These are phyloP conservation scores for Xiphydria camelus DNA, from an alignment of 2,888 invertebrate species.

Conservation along the genomic window DNA sequence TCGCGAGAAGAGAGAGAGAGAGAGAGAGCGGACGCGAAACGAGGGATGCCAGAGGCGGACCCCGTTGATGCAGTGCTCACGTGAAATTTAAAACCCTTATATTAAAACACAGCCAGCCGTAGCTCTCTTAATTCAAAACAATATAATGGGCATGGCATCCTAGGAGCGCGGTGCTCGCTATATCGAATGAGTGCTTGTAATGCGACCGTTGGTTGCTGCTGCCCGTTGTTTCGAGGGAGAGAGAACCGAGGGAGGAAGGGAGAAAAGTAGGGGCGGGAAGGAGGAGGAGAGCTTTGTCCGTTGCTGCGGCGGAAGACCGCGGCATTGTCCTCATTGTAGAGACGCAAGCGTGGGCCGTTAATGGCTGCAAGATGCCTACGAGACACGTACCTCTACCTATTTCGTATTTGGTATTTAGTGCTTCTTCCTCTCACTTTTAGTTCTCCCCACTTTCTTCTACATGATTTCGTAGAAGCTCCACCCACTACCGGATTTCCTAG, in stretches of 20 bases:
- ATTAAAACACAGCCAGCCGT: constrained; percentile 44
- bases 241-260: too few species aligned
- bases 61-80: constrained; percentile 22
- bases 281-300: constrained; percentile 35
- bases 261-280: too few species aligned
- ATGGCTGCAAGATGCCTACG: constrained; percentile 34
- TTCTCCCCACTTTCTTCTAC: not conserved
- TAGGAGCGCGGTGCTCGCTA: constrained; percentile 15
- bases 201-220: constrained; percentile 13
- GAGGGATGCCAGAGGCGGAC: constrained; percentile 9
- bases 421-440: not conserved
- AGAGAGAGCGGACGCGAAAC: constrained; percentile 10
- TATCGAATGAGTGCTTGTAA: constrained; percentile 32
- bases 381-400: constrained; percentile 28
- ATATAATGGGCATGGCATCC: constrained; percentile 46
- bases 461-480: too few species aligned
- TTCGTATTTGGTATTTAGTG: constrained; percentile 1
- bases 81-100: constrained; percentile 51
- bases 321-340: constrained; percentile 43
- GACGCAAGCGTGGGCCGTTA: constrained; percentile 30
- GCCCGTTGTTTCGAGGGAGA: not conserved
- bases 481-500: too few species aligned
- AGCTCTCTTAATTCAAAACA: constrained; percentile 47
- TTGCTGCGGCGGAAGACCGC: constrained; percentile 34
- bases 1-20: constrained; percentile 26